Base-by-base conservation (phyloP, 2,113 vertebrate genomes). In the Casuarius casuarius region DNA sequence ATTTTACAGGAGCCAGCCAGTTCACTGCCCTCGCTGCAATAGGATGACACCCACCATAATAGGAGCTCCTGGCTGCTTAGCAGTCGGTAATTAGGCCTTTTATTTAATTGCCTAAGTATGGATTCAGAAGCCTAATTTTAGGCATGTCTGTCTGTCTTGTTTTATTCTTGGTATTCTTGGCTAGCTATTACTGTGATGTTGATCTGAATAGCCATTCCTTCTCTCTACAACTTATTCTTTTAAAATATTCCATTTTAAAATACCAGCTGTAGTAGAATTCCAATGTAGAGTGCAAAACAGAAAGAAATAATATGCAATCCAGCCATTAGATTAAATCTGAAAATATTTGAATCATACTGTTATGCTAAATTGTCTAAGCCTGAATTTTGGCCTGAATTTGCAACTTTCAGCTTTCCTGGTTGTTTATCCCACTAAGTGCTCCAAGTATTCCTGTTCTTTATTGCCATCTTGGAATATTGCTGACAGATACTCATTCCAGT, bases 81-180 rank as follows among this genome's bases (percentile, higher is more conserved):
- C 65, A 81, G 61, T 71, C 72, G 4, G 3, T 94, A 95, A 96
- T 81, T 94, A 93, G 19, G 46, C n/a, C 42, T 93, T 92, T 90
- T 84, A 90, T 88, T 93, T 90, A 91, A 76, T 77, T 90, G 75
- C 49, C 49, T 88, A 90, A 96, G 52, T 89, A 83, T 71, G 54
- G 82, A 85, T 80, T 88, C 49, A 83, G 79, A 83, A 83, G 54
- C 75, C 65, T 96, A 93, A 88, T 90, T 96, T 95, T 94, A 84
- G 38, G 18, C 33, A 65, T 46, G 14, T 10, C 8, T 44, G 26
- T n/a, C 38, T 18, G 5, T 9, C 49, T 7, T 28, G 44, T 38
- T 12, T 76, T 22, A 10, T 84, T 82, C 17, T 61, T 87, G 18
- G 7, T 77, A 31, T 84, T 51, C 29, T 63, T 29, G 28, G 18